Evolutionary conservation across 2,888 invertebrate species (phyloP), one percentile per base, ranked within the genome.

Genomic region (Napeogenes inachia): DNA sequence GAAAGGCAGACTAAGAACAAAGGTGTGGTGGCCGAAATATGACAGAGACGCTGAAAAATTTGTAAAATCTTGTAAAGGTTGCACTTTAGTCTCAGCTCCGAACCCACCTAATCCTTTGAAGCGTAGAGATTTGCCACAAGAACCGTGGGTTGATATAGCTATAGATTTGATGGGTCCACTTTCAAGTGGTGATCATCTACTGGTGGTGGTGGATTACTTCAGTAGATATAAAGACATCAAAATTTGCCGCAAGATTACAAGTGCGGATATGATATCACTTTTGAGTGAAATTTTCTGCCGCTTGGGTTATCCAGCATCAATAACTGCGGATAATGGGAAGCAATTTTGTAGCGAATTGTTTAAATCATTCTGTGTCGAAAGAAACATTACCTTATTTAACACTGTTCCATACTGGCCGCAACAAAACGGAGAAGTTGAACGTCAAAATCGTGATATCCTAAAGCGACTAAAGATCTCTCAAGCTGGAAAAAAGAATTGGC

Each of bases 171-270:
- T 74, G 4, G 71, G 71, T 0, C 72, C 72, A 3, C 35, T 75
- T 0, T 72, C 73, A 4, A 65, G 46, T 50, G 45, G 55, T 4
- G 65, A 73, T 6, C 63, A 73, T 33, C n/a, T 72, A 3, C 70
- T 74, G 1, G 68, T 73, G 0, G 12, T 72, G 0, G 50, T 74
- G 2, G 73, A 76, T 33, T 74, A 73, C 38, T 75, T 64, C 47
- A 65, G 63, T 8, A 33, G 73, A 6, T 73, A 74, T 47, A 69
- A 71, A 59, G 71, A 71, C 45, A 38, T 71, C 4, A 63, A 69
- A 13, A 69, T 70, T 35, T 12, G 59, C 2, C 62, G n/a, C 2
- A 56, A 47, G 42, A 70, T 69, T 2, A 66, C 69, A 3, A 54
- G 63, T 6, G 0, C 42, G 6, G 54, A 66, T 2, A 71, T 66